Percentiles rank a stretch among this genome's conserved stretches.
phyloP scores from a whole-genome alignment of 1,140 invertebrate species.

The Nixonia krombeini region DNA sequence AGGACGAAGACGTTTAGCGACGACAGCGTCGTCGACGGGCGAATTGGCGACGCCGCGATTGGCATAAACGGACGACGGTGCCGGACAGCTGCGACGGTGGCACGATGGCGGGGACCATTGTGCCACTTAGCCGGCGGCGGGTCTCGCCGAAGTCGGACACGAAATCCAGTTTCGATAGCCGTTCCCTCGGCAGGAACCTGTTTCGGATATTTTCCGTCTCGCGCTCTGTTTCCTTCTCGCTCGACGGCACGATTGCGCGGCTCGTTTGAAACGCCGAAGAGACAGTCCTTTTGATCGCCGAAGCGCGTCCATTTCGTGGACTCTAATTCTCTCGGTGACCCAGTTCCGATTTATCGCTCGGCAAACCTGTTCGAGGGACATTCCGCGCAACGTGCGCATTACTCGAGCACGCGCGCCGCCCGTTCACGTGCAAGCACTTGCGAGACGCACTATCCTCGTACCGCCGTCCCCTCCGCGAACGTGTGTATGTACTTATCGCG shows the following conservation, averaged over 20 bases:
- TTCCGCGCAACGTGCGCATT: constrained; percentile 21
- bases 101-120: constrained; percentile 11
- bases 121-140: constrained; percentile 18
- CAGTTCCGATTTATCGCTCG: constrained; percentile 50
- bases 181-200: constrained; percentile 28
- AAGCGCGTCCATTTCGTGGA: constrained; percentile 48
- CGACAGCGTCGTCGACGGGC: neutral
- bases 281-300: constrained; percentile 46
- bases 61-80: neutral
- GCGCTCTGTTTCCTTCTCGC: constrained; percentile 53
- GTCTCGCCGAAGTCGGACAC: constrained; percentile 29
- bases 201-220: constrained; percentile 51
- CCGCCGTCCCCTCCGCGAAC: too few relatives aligned
- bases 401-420: neutral
- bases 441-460: too few relatives aligned
- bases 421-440: neutral
- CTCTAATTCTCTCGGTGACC: constrained; percentile 46
- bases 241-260: constrained; percentile 40
- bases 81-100: neutral
- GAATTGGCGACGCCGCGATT: too few relatives aligned
- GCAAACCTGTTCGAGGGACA: constrained; percentile 25
- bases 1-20: neutral
- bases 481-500: too few relatives aligned
- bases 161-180: constrained; percentile 37
- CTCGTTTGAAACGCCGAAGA: constrained; percentile 40